These are phyloP conservation scores for Drosophila obscura DNA, from an alignment of 1,140 invertebrate genomes.

Conservation along the genomic window DNA sequence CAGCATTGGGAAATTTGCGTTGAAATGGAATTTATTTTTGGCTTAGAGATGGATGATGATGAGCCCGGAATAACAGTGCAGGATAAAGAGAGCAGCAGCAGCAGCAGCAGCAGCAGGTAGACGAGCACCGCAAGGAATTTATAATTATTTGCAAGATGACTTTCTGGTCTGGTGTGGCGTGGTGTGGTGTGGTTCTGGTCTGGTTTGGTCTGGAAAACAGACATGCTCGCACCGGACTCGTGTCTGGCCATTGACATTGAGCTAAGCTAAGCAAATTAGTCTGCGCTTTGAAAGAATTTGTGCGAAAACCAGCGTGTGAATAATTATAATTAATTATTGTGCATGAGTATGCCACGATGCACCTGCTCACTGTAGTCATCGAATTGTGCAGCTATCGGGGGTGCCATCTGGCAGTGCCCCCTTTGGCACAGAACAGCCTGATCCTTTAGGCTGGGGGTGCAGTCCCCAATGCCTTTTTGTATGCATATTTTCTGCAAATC, in stretches of 20 bases:
- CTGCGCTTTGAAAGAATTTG: not conserved
- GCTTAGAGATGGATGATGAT: conserved; percentile 45
- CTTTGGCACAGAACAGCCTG: too few species aligned
- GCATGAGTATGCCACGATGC: too few species aligned
- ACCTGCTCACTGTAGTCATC: too few species aligned
- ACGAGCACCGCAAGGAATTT: conserved; percentile 50
- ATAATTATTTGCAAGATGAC: conserved; percentile 60
- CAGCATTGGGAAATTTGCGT: conserved; percentile 56
- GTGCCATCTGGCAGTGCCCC: too few species aligned
- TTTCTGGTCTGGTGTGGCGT: conserved; percentile 25
- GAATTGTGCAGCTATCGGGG: too few species aligned
- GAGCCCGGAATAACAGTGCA: conserved; percentile 43
- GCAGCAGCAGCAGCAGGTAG: conserved; percentile 14
- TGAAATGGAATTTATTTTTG: conserved; percentile 49
- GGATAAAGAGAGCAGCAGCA: conserved; percentile 6
- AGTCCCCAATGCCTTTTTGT: conserved; percentile 10
- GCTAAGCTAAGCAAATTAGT: conserved; percentile 24
- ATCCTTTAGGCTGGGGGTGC: too few species aligned
- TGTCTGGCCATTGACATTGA: conserved; percentile 59
- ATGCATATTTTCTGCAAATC: conserved; percentile 30
- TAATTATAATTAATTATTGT: too few species aligned
- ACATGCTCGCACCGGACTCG: too few species aligned
- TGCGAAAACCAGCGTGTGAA: too few species aligned
- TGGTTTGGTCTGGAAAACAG: not conserved
- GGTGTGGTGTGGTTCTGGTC: not conserved